Conservation (phyloP, 2,113 vertebrate genomes). For the Aldabrachelys gigantea region DNA sequence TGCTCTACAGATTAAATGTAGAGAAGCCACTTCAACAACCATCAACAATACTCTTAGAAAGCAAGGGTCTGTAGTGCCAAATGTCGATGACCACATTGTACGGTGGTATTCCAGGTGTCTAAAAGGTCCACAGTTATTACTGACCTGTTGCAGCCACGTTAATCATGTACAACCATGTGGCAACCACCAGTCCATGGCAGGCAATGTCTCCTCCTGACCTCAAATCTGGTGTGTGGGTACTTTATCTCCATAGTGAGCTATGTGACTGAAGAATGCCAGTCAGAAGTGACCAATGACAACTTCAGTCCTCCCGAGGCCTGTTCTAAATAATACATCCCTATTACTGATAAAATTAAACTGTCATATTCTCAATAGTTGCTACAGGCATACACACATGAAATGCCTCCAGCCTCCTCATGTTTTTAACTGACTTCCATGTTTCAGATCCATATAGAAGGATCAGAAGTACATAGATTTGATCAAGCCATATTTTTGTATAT, state of each 20-base stretch:
- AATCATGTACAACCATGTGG: background rate
- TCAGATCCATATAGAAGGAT: background rate
- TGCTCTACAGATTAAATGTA: rapidly evolving
- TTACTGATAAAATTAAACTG: background rate
- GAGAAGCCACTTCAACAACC: background rate
- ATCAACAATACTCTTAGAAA: background rate
- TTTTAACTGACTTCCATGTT: background rate
- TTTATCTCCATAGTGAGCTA: background rate
- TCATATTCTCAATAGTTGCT: background rate
- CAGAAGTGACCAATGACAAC: background rate
- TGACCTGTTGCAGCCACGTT: background rate
- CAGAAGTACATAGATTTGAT: background rate
- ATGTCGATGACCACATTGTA: background rate
- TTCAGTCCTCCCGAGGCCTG: background rate
- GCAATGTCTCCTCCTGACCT: background rate
- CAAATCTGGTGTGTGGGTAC: background rate
- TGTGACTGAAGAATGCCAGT: background rate
- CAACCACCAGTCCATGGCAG: background rate
- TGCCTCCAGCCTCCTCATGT: background rate
- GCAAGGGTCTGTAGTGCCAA: background rate
- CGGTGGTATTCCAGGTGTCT: background rate
- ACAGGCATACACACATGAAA: background rate
- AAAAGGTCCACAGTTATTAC: background rate
- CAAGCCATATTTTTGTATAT: background rate
- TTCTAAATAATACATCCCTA: background rate